Evolutionary conservation across 2,888 invertebrate species (phyloP).

Genomic region (Halocaridina rubra): DNA sequence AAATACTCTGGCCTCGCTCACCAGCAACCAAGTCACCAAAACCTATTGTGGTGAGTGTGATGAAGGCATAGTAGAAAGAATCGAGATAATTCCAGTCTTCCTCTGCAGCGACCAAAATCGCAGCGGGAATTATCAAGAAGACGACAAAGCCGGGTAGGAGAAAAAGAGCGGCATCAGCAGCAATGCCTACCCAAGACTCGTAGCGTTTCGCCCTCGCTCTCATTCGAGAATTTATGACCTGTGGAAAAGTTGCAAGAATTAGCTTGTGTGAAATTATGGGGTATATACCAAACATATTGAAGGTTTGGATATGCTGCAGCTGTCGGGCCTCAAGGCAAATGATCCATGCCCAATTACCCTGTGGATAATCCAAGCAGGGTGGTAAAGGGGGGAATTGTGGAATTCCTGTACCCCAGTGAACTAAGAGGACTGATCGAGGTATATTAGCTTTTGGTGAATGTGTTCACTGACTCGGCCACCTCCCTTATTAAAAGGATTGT

Average conservation of each 20-base stretch:
- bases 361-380: too few species aligned
- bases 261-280: not conserved
- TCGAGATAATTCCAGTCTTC: conserved; percentile 83
- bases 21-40: conserved; percentile 94
- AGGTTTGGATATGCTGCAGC: too few species aligned
- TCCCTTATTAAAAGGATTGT: not conserved
- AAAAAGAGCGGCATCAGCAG: conserved; percentile 84
- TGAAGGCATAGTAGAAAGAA: conserved; percentile 84
- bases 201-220: conserved; percentile 17
- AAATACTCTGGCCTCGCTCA: too few species aligned
- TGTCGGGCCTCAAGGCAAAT: too few species aligned
- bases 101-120: conserved; percentile 86
- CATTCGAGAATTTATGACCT: conserved; percentile 16
- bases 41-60: conserved; percentile 75
- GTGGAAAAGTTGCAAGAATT: not conserved
- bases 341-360: too few species aligned
- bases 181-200: conserved; percentile 64
- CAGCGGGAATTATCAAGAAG: conserved; percentile 87
- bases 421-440: too few species aligned
- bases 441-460: too few species aligned
- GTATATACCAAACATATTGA: too few species aligned
- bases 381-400: not conserved
- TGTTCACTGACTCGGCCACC: too few species aligned
- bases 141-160: conserved; percentile 89
- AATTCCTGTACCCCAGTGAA: not conserved